Evolutionary conservation across 2,797 vertebrate genomes (phyloP), one percentile per base, ranked within the genome.

Genomic region (Mastacembelus armatus): DNA sequence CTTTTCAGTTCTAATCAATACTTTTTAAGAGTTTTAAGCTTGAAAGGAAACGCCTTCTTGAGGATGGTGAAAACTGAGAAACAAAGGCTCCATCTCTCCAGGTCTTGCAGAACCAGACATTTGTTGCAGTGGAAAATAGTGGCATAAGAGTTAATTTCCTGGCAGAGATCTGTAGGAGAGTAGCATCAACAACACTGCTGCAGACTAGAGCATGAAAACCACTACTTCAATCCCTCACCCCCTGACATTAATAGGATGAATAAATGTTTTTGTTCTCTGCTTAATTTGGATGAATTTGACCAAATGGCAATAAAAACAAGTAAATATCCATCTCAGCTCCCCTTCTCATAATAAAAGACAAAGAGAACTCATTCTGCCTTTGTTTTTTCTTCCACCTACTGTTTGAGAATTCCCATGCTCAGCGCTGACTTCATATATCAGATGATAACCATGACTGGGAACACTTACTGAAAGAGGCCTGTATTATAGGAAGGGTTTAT

Each of bases 271-370:
- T 91, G 86, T 88, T 90, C 82, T 70, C 83, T 51, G 78, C 80
- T 88, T 91, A 85, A 92, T 92, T 91, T 91, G 87, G 84, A 92
- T 85, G 82, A 89, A 92, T 90, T 89, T 81, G 80, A 88, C 88
- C 78, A 89, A 89, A 91, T 81, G 83, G 79, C 79, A 85, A 82
- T 58, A 66, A 86, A 90, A 91, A 91, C 86, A 89, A 87, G 88
- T 83, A 91, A 85, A 90, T 87, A 88, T 89, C 73, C 76, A 78
- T 84, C 81, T 85, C 74, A 43, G 79, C 74, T 80, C 69, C 50
- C 62, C 57, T 79, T 69, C 76, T 63, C 74, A 84, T 88, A 82
- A 64, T 39, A 66, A 61, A 71, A 88, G 77, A 85, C 74, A 78
- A 84, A 80, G 62, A 81, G 61, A 71, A 74, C 54, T 77, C 76